Base-by-base conservation (phyloP, 2,797 vertebrate species). In the Molossus alvarezi region DNA sequence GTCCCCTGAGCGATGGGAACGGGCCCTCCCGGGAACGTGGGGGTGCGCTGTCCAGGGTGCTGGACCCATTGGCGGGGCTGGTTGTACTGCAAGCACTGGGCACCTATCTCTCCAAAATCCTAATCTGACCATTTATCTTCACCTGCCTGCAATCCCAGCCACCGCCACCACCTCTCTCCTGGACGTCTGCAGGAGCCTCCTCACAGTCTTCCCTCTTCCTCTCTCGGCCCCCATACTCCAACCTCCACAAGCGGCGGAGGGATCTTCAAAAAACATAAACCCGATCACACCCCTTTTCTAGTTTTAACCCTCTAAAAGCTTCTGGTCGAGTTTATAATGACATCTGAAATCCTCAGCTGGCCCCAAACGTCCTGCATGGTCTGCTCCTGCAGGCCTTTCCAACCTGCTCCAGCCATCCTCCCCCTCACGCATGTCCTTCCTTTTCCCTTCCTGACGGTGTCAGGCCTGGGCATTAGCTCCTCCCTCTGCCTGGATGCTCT, bases 31-130 rank as follows among this genome's bases (percentile, higher is more conserved):
- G 3, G n/a, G 23, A 29, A 41, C 3, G 0, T 0, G 10, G 0
- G 23, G 2, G 21, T 23, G 88, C 9, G 45, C 93, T 97, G 89
- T 97, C 95, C 95, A 25, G 15, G 80, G 91, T 97, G 2, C 97
- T 96, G 93, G 29, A 45, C 20, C 0, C 20, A 12, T 1, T n/a
- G 0, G 0, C 0, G 2, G 1, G 15, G 14, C 29, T 51, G 13
- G 10, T 12, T 41, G 69, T 3, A 9, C 4, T 6, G 45, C 62
- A 33, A 10, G 10, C 3, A 15, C 65, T 8, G 14, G 9, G 73
- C 33, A 9, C 37, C 51, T 60, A 21, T 55, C 51, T 57, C 60
- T 48, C 29, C n/a, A 5, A 79, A 60, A n/a, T 18, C 33, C 53
- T 48, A 4, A 65, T 29, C 69, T 83, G 45, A 45, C 20, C 48